Evolutionary conservation across 2,888 invertebrate genomes (phyloP).

Genomic region (Psococerastis gibbosa): DNA sequence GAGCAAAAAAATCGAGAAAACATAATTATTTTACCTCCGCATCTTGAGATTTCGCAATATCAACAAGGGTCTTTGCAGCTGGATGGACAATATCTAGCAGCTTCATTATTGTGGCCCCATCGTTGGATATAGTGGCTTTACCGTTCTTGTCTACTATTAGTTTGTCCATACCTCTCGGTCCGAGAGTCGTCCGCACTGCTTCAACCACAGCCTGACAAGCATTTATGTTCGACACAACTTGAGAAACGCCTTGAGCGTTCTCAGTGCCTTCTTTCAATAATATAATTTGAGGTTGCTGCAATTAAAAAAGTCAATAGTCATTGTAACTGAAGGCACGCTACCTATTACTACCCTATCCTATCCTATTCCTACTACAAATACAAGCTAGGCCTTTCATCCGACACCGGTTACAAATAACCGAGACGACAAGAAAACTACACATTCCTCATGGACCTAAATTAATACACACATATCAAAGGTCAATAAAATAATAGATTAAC

Average conservation of each 20-base stretch:
- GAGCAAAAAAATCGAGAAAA: no score
- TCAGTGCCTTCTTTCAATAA: conserved; percentile 97
- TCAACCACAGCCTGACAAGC: conserved; percentile 91
- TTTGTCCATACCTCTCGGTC: conserved; percentile 99
- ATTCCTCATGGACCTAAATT: no score
- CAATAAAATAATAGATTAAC: no score
- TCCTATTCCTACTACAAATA: no score
- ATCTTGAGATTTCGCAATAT: conserved; percentile 98
- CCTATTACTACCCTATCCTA: no score
- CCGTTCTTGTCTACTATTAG: conserved; percentile 79
- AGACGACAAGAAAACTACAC: no score
- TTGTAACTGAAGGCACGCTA: not conserved
- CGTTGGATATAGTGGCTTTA: conserved; percentile 94
- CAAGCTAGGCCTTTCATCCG: no score
- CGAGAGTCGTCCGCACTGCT: conserved; percentile 91
- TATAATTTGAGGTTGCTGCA: conserved; percentile 92
- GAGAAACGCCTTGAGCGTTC: conserved; percentile 84
- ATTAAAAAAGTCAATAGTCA: conserved; percentile 17
- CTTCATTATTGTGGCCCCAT: conserved; percentile 98
- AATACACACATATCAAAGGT: no score
- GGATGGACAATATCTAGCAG: conserved; percentile 96
- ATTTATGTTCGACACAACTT: conserved; percentile 92
- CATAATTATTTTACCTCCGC: conserved; percentile 84
- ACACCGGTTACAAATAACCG: no score
- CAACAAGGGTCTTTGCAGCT: conserved; percentile 92